Evolutionary conservation across 1,140 invertebrate genomes (phyloP).

Genomic region (Zophobas morio): DNA sequence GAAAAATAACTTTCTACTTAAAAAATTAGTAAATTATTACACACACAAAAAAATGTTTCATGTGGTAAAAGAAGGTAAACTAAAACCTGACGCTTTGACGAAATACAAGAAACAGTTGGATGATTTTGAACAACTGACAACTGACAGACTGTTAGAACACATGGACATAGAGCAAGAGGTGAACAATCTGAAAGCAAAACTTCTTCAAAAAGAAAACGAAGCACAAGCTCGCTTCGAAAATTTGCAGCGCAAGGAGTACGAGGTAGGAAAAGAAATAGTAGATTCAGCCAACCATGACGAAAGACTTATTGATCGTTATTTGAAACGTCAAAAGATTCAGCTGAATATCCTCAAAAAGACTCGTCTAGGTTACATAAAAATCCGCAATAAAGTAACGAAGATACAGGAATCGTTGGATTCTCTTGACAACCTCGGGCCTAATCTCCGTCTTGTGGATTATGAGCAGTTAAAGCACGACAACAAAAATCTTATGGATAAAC

Average conservation of each 20-base stretch:
- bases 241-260: constrained; percentile 49
- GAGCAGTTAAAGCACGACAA: constrained; percentile 61
- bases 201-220: constrained; percentile 34
- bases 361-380: constrained; percentile 49
- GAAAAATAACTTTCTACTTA: constrained; percentile 58
- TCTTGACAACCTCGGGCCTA: constrained; percentile 55
- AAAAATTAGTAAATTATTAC: constrained; percentile 59
- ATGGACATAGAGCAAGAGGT: background rate
- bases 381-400: constrained; percentile 41
- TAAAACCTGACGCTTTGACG: constrained; percentile 42
- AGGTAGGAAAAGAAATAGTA: constrained; percentile 55
- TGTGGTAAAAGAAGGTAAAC: constrained; percentile 51
- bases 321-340: constrained; percentile 47
- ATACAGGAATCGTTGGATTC: constrained; percentile 46
- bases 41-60: constrained; percentile 58
- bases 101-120: constrained; percentile 55
- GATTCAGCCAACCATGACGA: constrained; percentile 53
- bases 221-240: constrained; percentile 46
- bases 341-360: constrained; percentile 41
- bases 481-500: constrained; percentile 62
- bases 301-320: constrained; percentile 47
- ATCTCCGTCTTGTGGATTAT: constrained; percentile 57
- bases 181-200: background rate
- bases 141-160: no score
- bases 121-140: constrained; percentile 30